Evolutionary conservation across 2,113 vertebrate genomes (phyloP).

Genomic region (Cyprinodon brontotheroides): DNA sequence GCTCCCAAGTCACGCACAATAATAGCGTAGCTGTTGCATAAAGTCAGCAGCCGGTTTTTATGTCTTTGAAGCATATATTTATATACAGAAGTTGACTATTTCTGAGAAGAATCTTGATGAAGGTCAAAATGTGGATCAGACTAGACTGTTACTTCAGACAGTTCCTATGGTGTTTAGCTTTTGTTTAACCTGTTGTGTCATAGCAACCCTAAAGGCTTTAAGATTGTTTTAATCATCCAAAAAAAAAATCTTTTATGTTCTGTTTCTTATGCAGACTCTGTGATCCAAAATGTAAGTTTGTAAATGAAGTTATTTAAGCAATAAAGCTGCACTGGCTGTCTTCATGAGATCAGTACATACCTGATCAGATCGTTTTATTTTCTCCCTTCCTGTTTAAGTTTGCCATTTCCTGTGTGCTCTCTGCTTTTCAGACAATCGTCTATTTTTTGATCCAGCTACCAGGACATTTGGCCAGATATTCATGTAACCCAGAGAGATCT

Average conservation of each 20-base stretch:
- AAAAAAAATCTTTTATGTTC: slow-evolving; percentile 1
- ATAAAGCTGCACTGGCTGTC: neutral
- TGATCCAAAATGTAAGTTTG: slow-evolving; percentile 8
- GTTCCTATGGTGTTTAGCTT: slow-evolving; percentile 4
- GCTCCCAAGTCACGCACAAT: slow-evolving; percentile 65
- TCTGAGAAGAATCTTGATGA: slow-evolving; percentile 14
- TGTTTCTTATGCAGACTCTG: neutral
- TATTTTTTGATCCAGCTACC: slow-evolving; percentile 38
- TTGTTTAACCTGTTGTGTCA: slow-evolving; percentile 3
- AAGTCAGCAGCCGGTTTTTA: slow-evolving; percentile 41
- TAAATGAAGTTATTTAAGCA: slow-evolving; percentile 2
- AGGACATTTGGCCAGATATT: slow-evolving; percentile 46
- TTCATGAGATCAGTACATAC: slow-evolving; percentile 10
- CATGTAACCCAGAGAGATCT: slow-evolving; percentile 38
- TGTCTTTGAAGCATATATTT: slow-evolving; percentile 16
- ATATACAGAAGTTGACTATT: slow-evolving; percentile 20
- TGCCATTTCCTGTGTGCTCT: slow-evolving; percentile 53
- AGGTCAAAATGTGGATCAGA: slow-evolving; percentile 24
- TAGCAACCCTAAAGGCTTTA: slow-evolving; percentile 20
- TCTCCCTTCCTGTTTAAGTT: slow-evolving; percentile 50
- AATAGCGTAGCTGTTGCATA: slow-evolving; percentile 17
- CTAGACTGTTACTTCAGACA: slow-evolving; percentile 3
- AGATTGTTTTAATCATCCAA: slow-evolving; percentile 25
- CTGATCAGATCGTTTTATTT: slow-evolving; percentile 27
- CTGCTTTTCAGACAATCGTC: slow-evolving; percentile 34